Conservation (phyloP, 2,113 vertebrate genomes). For the Sceloporus undulatus region DNA sequence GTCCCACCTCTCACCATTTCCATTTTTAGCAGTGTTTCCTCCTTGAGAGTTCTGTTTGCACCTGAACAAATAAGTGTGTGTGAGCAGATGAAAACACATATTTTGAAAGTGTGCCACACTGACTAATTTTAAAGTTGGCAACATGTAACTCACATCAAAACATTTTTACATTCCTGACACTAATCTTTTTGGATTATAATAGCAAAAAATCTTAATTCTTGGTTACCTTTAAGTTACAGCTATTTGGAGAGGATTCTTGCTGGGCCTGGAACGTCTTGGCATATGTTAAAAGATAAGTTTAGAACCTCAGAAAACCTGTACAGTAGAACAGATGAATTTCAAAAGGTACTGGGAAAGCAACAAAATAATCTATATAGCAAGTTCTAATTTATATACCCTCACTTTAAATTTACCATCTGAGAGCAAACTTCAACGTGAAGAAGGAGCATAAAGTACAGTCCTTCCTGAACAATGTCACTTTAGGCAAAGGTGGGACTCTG, state of each 20-base stretch:
- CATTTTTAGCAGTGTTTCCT: background rate
- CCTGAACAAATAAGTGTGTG: background rate
- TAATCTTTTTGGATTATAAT: background rate
- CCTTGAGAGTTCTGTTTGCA: background rate
- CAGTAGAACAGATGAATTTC: background rate
- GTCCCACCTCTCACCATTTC: background rate
- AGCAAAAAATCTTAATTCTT: background rate
- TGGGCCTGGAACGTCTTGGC: background rate
- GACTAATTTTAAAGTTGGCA: constrained; percentile 18
- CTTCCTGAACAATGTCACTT: background rate
- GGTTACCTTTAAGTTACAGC: background rate
- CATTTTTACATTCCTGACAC: background rate
- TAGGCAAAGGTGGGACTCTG: background rate
- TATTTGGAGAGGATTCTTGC: background rate
- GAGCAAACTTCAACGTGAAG: background rate
- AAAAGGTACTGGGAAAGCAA: background rate
- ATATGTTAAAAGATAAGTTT: background rate
- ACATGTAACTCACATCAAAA: background rate
- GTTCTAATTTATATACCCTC: background rate
- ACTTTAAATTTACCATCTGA: background rate
- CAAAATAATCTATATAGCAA: background rate
- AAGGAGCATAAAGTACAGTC: background rate
- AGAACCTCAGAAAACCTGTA: background rate
- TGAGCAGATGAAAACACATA: background rate
- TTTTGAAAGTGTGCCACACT: background rate